Evolutionary conservation across 2,797 vertebrate genomes (phyloP).

Genomic region (Danio choprae): DNA sequence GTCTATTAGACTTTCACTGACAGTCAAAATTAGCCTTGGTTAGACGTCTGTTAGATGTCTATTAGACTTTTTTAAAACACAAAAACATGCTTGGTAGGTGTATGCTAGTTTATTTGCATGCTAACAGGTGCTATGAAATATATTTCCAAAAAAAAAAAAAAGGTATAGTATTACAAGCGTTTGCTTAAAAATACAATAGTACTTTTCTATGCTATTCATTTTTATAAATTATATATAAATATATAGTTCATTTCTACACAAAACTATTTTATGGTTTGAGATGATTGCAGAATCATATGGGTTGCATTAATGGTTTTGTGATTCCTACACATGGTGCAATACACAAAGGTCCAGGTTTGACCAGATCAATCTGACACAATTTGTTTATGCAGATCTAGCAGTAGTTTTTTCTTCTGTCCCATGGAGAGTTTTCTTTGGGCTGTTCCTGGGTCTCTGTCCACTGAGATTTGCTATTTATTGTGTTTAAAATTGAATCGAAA

Average conservation of each 20-base stretch:
- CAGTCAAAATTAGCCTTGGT: no score
- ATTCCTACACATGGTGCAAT: neutral
- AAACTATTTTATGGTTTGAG: neutral
- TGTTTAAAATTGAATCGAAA: conserved; percentile 55
- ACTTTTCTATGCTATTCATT: no score
- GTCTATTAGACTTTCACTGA: no score
- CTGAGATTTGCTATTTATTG: conserved; percentile 45
- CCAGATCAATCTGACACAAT: neutral
- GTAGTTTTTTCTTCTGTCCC: neutral
- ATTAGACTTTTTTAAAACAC: no score
- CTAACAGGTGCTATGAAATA: neutral
- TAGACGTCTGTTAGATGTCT: no score
- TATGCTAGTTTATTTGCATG: neutral
- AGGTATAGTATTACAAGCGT: no score
- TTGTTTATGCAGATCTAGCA: neutral
- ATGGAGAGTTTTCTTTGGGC: neutral
- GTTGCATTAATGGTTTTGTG: neutral
- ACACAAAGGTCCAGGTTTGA: neutral
- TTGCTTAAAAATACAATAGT: no score
- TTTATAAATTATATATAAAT: no score
- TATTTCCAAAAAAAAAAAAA: no score
- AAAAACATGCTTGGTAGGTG: no score
- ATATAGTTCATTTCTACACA: no score
- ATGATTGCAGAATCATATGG: neutral
- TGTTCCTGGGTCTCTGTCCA: conserved; percentile 33